Conservation (phyloP, 2,113 vertebrate species). For the Cavia aperea region DNA sequence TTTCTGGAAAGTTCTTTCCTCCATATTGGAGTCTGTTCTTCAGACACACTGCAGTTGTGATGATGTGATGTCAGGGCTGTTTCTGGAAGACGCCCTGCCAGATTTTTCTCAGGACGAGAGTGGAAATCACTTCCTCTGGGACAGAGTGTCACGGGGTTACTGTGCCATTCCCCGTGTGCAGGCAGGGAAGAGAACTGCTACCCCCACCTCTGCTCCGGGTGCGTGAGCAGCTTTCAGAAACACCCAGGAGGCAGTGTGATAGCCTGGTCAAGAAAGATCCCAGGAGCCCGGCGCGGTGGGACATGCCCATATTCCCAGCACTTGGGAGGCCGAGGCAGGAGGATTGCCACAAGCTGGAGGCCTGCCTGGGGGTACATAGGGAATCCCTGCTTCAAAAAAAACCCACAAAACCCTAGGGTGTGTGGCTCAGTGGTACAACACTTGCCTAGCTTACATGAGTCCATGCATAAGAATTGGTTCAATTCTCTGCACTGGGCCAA, state of each 20-base stretch:
- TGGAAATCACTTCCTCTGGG: not conserved
- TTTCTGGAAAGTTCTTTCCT: slow-evolving; percentile 2
- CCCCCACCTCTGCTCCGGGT: too few species aligned
- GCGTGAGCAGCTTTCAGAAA: not conserved
- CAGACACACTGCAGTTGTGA: not conserved
- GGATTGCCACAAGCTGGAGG: not conserved
- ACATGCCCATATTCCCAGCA: too few species aligned
- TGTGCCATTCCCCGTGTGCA: too few species aligned
- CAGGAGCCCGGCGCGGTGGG: not conserved
- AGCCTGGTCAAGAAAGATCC: too few species aligned
- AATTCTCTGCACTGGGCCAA: not conserved
- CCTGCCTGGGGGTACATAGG: not conserved
- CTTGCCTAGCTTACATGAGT: not conserved
- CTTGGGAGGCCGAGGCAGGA: not conserved
- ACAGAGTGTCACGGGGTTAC: too few species aligned
- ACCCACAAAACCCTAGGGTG: not conserved
- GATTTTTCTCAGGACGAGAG: not conserved
- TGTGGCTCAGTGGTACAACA: not conserved
- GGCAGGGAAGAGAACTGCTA: not conserved
- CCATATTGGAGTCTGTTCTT: not conserved
- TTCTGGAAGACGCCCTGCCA: not conserved
- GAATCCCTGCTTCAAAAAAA: not conserved
- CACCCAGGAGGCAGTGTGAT: not conserved
- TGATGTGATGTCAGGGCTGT: not conserved
- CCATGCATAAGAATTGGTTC: too few species aligned